phyloP scores from a whole-genome alignment of 2,888 invertebrate genomes.

The Tenthredo amoena region DNA sequence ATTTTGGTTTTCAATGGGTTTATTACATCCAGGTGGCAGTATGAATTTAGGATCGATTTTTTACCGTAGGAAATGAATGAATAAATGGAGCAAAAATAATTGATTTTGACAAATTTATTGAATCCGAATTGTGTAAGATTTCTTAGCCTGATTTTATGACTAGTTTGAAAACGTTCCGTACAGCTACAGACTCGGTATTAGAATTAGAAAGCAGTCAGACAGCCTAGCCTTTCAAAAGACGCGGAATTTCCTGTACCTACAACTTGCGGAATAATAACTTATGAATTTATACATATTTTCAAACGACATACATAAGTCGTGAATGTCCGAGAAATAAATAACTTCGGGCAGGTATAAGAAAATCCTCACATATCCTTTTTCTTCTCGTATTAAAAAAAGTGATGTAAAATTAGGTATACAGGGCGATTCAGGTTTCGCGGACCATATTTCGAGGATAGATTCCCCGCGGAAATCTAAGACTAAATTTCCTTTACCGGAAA shows the following conservation, averaged over 20 bases:
- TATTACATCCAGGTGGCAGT: neutral
- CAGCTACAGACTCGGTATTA: neutral
- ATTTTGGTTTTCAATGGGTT: neutral
- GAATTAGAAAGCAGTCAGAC: slow-evolving; percentile 1
- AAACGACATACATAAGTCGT: too few relatives aligned
- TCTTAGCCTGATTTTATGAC: neutral
- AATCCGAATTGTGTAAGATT: neutral
- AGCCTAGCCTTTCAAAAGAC: neutral
- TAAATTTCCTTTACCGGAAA: too few relatives aligned
- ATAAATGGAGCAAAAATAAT: neutral
- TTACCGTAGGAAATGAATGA: neutral
- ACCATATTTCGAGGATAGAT: too few relatives aligned
- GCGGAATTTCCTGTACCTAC: neutral
- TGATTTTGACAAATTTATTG: neutral
- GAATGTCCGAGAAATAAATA: too few relatives aligned
- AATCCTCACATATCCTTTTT: neutral
- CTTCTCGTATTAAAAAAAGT: neutral
- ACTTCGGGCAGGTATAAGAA: too few relatives aligned
- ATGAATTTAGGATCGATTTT: neutral
- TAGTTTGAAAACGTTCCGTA: neutral
- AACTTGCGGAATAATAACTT: neutral
- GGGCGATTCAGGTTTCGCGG: too few relatives aligned
- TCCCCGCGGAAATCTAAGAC: too few relatives aligned
- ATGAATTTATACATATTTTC: neutral
- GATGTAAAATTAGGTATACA: too few relatives aligned